Conservation (phyloP, 2,888 invertebrate species). For the Baronia brevicornis region DNA sequence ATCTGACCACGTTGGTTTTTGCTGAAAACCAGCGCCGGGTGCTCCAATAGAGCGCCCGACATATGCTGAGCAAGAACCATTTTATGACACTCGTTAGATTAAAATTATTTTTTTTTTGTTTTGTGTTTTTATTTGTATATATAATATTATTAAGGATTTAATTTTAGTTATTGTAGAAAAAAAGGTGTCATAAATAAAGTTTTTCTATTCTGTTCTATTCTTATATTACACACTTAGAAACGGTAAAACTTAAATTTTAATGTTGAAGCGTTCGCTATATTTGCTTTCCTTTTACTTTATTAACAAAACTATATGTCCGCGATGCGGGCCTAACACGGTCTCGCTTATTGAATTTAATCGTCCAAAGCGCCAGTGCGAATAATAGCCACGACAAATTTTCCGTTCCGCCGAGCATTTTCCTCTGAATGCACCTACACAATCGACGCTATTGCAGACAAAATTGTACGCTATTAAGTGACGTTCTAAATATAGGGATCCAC, state of each 20-base stretch:
- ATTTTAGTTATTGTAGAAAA: neutral
- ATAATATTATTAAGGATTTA: neutral
- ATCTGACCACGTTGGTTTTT: too few relatives aligned
- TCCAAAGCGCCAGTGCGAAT: slow-evolving; percentile 63
- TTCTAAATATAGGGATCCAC: slow-evolving; percentile 66
- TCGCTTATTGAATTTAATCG: slow-evolving; percentile 64
- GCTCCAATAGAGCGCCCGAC: too few relatives aligned
- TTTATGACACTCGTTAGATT: too few relatives aligned
- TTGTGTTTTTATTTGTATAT: too few relatives aligned
- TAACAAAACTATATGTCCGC: slow-evolving; percentile 24
- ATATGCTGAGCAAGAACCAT: too few relatives aligned
- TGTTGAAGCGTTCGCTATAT: too few relatives aligned
- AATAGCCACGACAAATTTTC: slow-evolving; percentile 70
- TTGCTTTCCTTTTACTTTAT: slow-evolving; percentile 17
- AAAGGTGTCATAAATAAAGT: too few relatives aligned
- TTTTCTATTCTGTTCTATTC: too few relatives aligned
- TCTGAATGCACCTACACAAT: slow-evolving; percentile 69
- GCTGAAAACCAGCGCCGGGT: too few relatives aligned
- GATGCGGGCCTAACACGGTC: slow-evolving; percentile 29
- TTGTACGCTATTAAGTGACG: slow-evolving; percentile 69
- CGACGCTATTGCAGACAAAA: slow-evolving; percentile 65
- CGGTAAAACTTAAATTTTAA: too few relatives aligned
- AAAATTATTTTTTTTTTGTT: too few relatives aligned
- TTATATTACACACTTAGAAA: slow-evolving; percentile 2
- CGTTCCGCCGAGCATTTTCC: slow-evolving; percentile 69